Conservation (phyloP, 2,113 vertebrate genomes). For the Mugil cephalus region DNA sequence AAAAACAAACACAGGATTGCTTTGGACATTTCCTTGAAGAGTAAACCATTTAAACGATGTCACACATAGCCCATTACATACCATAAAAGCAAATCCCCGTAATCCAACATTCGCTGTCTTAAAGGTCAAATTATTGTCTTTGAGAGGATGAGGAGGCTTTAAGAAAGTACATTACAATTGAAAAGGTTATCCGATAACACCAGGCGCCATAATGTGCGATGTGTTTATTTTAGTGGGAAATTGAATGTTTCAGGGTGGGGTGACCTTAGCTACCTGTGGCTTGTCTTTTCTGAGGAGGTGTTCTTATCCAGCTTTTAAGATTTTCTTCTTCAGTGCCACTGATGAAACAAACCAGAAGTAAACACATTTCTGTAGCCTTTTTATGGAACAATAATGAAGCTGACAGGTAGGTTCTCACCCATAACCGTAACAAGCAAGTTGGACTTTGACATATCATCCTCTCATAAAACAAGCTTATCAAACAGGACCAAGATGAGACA, state of each 20-base stretch:
- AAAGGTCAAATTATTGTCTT: conserved; percentile 32
- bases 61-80: neutral
- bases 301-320: neutral
- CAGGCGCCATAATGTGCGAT: conserved; percentile 41
- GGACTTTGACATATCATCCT: conserved; percentile 50
- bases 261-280: conserved; percentile 34
- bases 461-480: conserved; percentile 62
- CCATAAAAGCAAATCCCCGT: neutral
- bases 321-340: neutral
- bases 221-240: conserved; percentile 58
- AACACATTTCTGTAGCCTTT: neutral
- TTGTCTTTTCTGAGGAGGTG: conserved; percentile 16
- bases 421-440: conserved; percentile 9
- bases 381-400: neutral
- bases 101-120: conserved; percentile 20
- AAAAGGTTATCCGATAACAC: conserved; percentile 66
- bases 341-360: conserved; percentile 28
- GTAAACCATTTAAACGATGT: neutral
- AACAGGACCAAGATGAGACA: conserved; percentile 49
- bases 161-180: conserved; percentile 31
- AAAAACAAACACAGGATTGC: neutral
- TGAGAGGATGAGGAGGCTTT: conserved; percentile 19
- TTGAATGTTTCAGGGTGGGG: conserved; percentile 23
- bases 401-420: conserved; percentile 18
- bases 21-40: neutral